Conservation (phyloP, 2,797 vertebrate species). For the Sebastes kiyomatsui region DNA sequence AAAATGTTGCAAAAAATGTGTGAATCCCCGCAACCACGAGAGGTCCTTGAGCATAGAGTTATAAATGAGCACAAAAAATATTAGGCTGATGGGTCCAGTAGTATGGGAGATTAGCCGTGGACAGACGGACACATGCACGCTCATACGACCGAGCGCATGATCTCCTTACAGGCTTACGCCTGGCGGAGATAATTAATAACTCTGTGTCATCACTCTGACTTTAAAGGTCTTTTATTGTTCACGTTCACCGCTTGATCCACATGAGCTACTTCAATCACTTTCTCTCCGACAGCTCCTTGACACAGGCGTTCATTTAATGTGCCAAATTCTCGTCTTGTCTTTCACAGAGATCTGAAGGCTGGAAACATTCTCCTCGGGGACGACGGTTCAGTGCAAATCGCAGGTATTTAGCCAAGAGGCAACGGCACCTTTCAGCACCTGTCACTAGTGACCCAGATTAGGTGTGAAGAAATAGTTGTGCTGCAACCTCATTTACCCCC, state of each 20-base stretch:
- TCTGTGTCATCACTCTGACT: background rate
- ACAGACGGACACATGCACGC: background rate
- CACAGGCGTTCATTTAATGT: background rate
- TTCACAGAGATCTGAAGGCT: slow-evolving; percentile 94
- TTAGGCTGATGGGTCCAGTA: background rate
- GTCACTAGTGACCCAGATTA: slow-evolving; percentile 20
- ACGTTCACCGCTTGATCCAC: background rate
- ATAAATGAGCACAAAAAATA: too few relatives aligned
- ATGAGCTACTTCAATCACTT: background rate
- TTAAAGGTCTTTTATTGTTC: background rate
- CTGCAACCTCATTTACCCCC: background rate
- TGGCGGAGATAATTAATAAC: background rate
- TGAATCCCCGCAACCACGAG: too few relatives aligned
- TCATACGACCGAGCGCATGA: background rate
- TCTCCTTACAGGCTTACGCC: background rate
- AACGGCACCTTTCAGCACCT: slow-evolving; percentile 5
- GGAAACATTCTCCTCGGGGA: slow-evolving; percentile 98
- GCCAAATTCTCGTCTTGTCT: slow-evolving; percentile 48
- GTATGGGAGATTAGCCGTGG: background rate
- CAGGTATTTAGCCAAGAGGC: slow-evolving; percentile 85
- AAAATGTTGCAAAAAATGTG: too few relatives aligned
- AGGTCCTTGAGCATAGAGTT: too few relatives aligned
- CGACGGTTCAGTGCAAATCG: slow-evolving; percentile 97
- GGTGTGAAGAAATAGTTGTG: slow-evolving; percentile 12
- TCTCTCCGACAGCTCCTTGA: background rate